Evolutionary conservation across 2,888 invertebrate species (phyloP), one percentile per base, ranked within the genome.

Genomic region (Ormia ochracea): DNA sequence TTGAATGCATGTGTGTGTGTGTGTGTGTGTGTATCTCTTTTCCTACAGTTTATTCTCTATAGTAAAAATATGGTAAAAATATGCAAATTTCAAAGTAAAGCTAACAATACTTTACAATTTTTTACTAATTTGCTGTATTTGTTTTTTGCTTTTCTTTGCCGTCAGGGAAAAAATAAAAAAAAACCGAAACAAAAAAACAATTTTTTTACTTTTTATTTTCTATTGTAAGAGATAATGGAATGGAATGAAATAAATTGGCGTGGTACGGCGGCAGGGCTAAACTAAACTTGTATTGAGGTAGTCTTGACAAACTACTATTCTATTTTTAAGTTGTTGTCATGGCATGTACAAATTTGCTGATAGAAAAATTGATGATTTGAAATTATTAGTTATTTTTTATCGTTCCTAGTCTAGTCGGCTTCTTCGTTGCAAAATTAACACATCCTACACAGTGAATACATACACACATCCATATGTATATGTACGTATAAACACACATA

Each of bases 261-360:
- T 38, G 38, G 23, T 14, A 50, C 41, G 65, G 36, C 41, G 65
- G 31, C 31, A 59, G 74, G 69, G 65, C 68, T 75, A 75, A 80
- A 80, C 80, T 41, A 38, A 80, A 80, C 80, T 76, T 56, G 80
- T 76, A 80, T 80, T 80, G 80, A 76, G 80, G 80, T 80, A 80
- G 80, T 76, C 80, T 76, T 75, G 58, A 59, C 33, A 52, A 68
- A 50, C 52, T 43, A 66, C 33, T 59, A 6, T 17, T 31, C 38
- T 65, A 17, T 41, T 38, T 59, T 41, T 28, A 19, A 5, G 4
- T 23, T 61, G 26, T 61, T 31, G 12, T 10, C 26, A 36, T 48
- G 4, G 19, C n/a, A 7, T 31, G n/a, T 43, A 14, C 23, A 23
- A 2, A 36, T 59, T 26, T 14, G 9, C 1, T 3, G 3, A 23